Conservation (phyloP, 2,797 vertebrate genomes). For the Cuculus canorus region DNA sequence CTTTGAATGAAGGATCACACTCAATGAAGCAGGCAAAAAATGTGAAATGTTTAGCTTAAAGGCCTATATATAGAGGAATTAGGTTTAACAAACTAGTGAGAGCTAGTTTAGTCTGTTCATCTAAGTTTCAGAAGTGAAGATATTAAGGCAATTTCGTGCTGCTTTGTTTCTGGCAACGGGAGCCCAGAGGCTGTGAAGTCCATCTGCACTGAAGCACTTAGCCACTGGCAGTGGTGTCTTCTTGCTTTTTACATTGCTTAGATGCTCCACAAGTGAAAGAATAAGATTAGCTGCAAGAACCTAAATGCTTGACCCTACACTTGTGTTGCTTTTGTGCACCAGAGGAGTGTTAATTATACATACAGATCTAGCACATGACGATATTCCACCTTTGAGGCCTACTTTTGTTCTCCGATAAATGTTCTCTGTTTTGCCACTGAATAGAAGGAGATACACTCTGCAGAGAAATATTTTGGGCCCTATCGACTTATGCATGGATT, state of each 20-base stretch:
- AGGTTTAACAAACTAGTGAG: neutral
- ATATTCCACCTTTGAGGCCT: neutral
- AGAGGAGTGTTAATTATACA: slow-evolving; percentile 46
- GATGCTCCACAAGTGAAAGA: neutral
- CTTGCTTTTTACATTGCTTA: neutral
- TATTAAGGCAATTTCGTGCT: neutral
- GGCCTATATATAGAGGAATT: neutral
- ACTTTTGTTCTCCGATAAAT: neutral
- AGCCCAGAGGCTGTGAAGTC: slow-evolving; percentile 35
- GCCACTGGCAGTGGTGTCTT: slow-evolving; percentile 14
- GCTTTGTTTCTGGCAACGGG: slow-evolving; percentile 21
- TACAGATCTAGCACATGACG: slow-evolving; percentile 17
- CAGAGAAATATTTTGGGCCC: neutral
- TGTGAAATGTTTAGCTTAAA: neutral
- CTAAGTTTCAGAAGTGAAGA: neutral
- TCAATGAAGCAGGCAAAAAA: slow-evolving; percentile 21
- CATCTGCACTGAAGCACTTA: slow-evolving; percentile 37
- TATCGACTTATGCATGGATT: neutral
- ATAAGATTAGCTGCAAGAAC: slow-evolving; percentile 53
- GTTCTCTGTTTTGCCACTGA: accelerated
- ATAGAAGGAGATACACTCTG: neutral
- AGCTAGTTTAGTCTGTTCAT: neutral
- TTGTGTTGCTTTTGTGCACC: slow-evolving; percentile 29
- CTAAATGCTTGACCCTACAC: slow-evolving; percentile 21
- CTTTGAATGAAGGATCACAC: slow-evolving; percentile 41